Conservation (phyloP, 2,888 invertebrate species). For the Chelonus formosanus region DNA sequence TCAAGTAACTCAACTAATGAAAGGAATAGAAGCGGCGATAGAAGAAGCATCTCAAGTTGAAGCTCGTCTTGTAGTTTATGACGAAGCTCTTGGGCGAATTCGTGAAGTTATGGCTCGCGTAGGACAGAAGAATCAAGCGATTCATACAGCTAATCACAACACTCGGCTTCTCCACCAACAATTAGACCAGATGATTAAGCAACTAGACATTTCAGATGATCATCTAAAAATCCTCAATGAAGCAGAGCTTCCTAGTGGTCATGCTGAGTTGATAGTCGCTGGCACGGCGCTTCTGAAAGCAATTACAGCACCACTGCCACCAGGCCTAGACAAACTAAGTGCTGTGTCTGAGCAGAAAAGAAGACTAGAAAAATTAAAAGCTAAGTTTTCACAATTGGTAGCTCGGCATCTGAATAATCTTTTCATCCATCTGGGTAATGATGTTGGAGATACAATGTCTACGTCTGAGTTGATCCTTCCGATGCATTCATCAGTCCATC, state of each 20-base stretch:
- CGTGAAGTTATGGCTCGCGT: constrained; percentile 90
- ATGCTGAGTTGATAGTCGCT: constrained; percentile 74
- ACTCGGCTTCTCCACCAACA: constrained; percentile 77
- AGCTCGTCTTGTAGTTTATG: constrained; percentile 78
- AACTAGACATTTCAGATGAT: constrained; percentile 75
- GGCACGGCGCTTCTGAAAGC: constrained; percentile 79
- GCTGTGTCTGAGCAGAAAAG: constrained; percentile 85
- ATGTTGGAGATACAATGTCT: constrained; percentile 71
- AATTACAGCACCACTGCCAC: constrained; percentile 66
- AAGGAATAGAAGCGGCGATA: constrained; percentile 81
- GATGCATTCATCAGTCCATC: constrained; percentile 82
- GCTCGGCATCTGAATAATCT: constrained; percentile 92
- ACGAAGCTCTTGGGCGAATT: constrained; percentile 83
- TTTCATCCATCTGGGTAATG: constrained; percentile 88
- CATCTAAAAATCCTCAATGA: constrained; percentile 76
- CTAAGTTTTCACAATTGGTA: constrained; percentile 83
- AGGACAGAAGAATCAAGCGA: constrained; percentile 88
- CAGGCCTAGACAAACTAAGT: constrained; percentile 67
- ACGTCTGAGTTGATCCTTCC: constrained; percentile 74
- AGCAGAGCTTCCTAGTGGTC: constrained; percentile 75
- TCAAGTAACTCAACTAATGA: constrained; percentile 79
- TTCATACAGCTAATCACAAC: constrained; percentile 86
- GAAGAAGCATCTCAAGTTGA: constrained; percentile 79
- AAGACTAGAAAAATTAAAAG: constrained; percentile 79
- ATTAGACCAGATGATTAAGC: constrained; percentile 79